Evolutionary conservation across 2,113 vertebrate species (phyloP), one percentile per base, ranked within the genome.

Genomic region (Peromyscus leucopus): DNA sequence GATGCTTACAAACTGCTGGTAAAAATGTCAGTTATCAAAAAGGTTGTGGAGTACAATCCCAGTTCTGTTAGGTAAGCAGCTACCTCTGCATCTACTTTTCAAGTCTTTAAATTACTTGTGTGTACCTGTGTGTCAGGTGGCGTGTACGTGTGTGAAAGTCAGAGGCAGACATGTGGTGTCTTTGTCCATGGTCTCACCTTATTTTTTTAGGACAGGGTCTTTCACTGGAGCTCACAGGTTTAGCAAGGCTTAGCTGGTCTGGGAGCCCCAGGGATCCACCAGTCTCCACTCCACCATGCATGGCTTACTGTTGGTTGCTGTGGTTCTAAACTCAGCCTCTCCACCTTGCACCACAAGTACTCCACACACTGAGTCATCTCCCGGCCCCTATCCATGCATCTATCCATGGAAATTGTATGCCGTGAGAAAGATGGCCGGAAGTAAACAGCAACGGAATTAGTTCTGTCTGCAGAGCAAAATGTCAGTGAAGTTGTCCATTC

Each of bases 1-100:
- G 28, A 28, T 61, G 72, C 26, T 89, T 92, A 42, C n/a, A 51
- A 92, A 46, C 15, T 28, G 1, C 59, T 90, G 57, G 21, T 1
- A 39, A 76, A 93, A 91, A 69, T 28, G 4, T 4, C 90, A 78
- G 17, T 26, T 63, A 80, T 26, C 24, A 6, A 55, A 42, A 26
- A 85, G 12, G 39, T 16, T 57, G 6, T 3, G 59, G 65, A 39
- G 76, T 21, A 22, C 46, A 86, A 78, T 74, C 31, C 33, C 78
- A 89, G 80, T 78, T 84, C 69, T 94, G 26, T 95, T 93, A 59
- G 87, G 61, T 51, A 95, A 96, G 91, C 78, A 91, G 39, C 28
- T 84, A 16, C n/a, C 36, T 63, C 12, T 61, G 57, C 57, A 39
- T 61, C 57, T 42, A 84, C n/a, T 28, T 76, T 61, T 16, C 42